These are phyloP conservation scores for Parasteatoda tepidariorum DNA, from an alignment of 1,140 invertebrate species.

Conservation along the genomic window DNA sequence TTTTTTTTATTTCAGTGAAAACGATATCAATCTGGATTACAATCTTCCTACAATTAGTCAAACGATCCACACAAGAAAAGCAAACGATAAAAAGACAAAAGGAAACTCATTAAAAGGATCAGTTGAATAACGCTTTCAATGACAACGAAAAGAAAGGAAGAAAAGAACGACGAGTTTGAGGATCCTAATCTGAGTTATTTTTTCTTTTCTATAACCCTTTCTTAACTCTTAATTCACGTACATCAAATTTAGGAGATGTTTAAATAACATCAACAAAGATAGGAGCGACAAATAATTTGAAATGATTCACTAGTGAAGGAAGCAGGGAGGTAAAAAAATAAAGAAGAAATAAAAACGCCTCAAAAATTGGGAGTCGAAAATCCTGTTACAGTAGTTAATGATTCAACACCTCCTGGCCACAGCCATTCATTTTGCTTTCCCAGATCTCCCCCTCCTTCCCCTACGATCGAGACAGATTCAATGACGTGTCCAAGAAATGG, in stretches of 20 bases:
- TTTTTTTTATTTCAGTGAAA: too few species aligned
- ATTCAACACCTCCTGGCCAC: constrained; percentile 58
- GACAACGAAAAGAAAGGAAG: too few species aligned
- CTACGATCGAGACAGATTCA: constrained; percentile 9
- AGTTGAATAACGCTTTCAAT: too few species aligned
- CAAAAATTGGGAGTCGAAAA: constrained; percentile 60
- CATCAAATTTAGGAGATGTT: constrained; percentile 1
- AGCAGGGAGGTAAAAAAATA: neutral
- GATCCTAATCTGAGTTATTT: too few species aligned
- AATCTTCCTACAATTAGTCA: too few species aligned
- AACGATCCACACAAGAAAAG: too few species aligned
- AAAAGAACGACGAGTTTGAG: too few species aligned
- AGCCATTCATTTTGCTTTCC: constrained; percentile 58
- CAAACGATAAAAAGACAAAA: too few species aligned
- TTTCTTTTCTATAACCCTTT: neutral
- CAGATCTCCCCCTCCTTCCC: neutral
- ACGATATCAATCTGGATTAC: too few species aligned
- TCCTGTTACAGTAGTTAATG: constrained; percentile 61
- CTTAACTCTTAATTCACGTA: neutral
- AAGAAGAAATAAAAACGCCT: constrained; percentile 30
- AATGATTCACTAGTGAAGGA: neutral
- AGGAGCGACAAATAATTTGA: constrained; percentile 26
- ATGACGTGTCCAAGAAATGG: constrained; percentile 10
- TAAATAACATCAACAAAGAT: constrained; percentile 38
- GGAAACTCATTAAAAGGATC: too few species aligned